Base-by-base conservation (phyloP, 2,888 invertebrate species). In the Dinocampus coccinellae region DNA sequence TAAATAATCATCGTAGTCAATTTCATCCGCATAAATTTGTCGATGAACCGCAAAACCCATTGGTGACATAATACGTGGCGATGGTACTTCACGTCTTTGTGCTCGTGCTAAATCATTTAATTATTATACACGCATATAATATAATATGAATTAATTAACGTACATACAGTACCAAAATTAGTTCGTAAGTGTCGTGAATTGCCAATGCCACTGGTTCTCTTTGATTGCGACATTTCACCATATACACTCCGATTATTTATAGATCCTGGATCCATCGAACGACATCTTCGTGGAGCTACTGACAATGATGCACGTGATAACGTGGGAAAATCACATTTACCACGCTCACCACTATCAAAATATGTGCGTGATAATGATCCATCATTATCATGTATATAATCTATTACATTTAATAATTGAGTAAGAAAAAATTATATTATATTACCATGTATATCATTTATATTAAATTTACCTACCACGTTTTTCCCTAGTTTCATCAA, bases 51-150 rank as follows among this genome's bases (percentile, higher is more conserved):
- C 91, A 75, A 92, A 92, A 0, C 92, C 92, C 88, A 92, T 89
- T 0, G 92, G 92, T 0, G 92, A 92, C 92, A 92, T 92, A 76
- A 92, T 92, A 63, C 91, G 89, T 0, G 92, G 91, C 47, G 92
- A 91, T 16, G 85, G 80, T 0, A 82, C 79, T 61, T 84, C 86
- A 7, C 82, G 75, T 70, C 80, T 80, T 52, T 82, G 80, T 3
- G 81, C 79, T 58, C 83, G 80, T 52, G 80, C 85, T 85, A 58
- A 34, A 67, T 72, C 68, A 60, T 26, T 16, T 16, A n/a, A 42
- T 47, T 16, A 60, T n/a, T 34, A 61, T 20, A 22, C 20, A 42
- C 9, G 9, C 13, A 22, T 13, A 24, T 22, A 24, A 24, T 11
- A n/a, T 11, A 13, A 2, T 42, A 9, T 22, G 9, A 39, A 36